Evolutionary conservation across 2,113 vertebrate genomes (phyloP).

Genomic region (Anas platyrhynchos): DNA sequence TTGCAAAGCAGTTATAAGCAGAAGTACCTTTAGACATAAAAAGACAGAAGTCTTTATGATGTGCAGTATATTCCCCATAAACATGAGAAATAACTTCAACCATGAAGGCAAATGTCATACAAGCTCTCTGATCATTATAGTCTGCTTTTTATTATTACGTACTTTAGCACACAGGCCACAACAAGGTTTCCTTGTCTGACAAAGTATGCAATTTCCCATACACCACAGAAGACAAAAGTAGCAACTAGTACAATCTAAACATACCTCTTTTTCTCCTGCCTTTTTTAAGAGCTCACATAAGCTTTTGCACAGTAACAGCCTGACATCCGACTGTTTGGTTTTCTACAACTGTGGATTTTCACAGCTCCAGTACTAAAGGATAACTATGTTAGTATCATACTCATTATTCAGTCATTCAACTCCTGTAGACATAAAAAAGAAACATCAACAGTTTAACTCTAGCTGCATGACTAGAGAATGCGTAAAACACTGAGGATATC

Average conservation of each 20-base stretch:
- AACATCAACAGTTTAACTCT: not conserved
- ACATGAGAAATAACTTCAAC: not conserved
- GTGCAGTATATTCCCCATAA: not conserved
- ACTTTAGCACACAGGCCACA: not conserved
- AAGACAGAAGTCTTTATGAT: not conserved
- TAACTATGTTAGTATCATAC: not conserved
- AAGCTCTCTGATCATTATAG: not conserved
- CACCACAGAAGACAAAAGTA: not conserved
- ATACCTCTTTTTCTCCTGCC: not conserved
- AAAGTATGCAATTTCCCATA: not conserved
- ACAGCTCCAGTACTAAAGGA: not conserved
- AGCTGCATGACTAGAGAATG: not conserved
- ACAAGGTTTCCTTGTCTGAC: not conserved
- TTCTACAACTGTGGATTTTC: not conserved
- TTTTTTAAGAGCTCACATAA: not conserved
- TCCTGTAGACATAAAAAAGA: not conserved
- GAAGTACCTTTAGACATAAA: not conserved
- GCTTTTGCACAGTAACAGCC: not conserved
- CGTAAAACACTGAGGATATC: not conserved
- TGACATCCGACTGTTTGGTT: not conserved
- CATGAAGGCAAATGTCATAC: not conserved
- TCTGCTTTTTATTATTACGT: not conserved
- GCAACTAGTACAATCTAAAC: not conserved
- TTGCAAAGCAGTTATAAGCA: not conserved
- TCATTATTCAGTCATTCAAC: not conserved